These are phyloP conservation scores for Sebastiscus tertius DNA, from an alignment of 2,797 vertebrate genomes.

Conservation along the genomic window DNA sequence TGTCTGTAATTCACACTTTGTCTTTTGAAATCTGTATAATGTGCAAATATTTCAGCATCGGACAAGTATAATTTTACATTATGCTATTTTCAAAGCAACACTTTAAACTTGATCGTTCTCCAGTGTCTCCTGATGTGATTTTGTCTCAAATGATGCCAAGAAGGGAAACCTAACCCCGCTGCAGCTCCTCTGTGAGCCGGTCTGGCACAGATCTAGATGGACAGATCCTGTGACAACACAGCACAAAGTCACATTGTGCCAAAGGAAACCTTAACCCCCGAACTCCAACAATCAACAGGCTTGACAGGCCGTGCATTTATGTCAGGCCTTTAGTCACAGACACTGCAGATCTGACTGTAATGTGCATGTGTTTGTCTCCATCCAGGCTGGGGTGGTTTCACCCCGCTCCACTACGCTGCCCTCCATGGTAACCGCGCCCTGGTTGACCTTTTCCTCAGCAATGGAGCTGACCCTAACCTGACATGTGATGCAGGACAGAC, in stretches of 20 bases:
- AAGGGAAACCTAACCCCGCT: slow-evolving; percentile 22
- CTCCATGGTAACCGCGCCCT: slow-evolving; percentile 81
- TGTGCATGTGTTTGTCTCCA: slow-evolving; percentile 23
- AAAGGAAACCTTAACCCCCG: slow-evolving; percentile 21
- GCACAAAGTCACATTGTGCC: slow-evolving; percentile 49
- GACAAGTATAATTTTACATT: not conserved
- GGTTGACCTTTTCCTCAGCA: slow-evolving; percentile 79
- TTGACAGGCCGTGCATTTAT: slow-evolving; percentile 6
- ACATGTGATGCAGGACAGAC: slow-evolving; percentile 84
- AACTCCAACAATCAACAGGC: slow-evolving; percentile 28
- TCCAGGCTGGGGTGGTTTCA: slow-evolving; percentile 87
- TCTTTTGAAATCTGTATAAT: not conserved
- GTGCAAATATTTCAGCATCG: not conserved
- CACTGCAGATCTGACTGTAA: slow-evolving; percentile 3
- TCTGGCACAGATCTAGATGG: slow-evolving; percentile 30
- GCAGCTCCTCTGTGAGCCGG: slow-evolving; percentile 32
- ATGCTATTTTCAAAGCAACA: not conserved
- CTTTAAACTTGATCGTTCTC: slow-evolving; percentile 3
- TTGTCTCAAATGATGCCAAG: slow-evolving; percentile 28
- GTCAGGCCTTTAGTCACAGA: not conserved
- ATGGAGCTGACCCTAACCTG: slow-evolving; percentile 83
- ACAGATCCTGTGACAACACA: slow-evolving; percentile 52
- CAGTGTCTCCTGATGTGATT: slow-evolving; percentile 46
- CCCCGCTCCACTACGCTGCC: slow-evolving; percentile 84
- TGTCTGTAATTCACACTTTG: not conserved